Base-by-base conservation (phyloP, 2,113 vertebrate species). In the Toxotes jaculatrix region DNA sequence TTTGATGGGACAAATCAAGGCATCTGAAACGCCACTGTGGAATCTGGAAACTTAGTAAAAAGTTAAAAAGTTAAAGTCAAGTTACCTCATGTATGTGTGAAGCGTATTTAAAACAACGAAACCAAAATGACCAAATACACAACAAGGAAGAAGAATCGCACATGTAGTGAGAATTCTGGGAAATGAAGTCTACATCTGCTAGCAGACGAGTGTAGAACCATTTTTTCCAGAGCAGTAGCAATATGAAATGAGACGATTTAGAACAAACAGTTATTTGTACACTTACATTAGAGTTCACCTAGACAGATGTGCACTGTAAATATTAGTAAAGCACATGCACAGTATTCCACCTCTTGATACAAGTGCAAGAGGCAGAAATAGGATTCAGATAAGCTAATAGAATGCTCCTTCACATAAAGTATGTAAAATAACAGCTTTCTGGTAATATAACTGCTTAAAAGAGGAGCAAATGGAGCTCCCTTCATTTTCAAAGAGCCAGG, bases 401-500 rank as follows among this genome's bases (percentile, higher is more conserved):
- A 86, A 83, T 51, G 70, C 80, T 57, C 62, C 62, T 83, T 75
- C 62, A 59, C 67, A 55, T 60, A 78, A 63, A 63, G 32, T 76
- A 75, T 83, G 76, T 77, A 53, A 89, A 91, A 80, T 86, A 88
- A 88, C 83, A 77, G 87, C 91, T 89, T 88, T 87, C 88, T 86
- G 85, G 69, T 86, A 80, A 90, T 83, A 65, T 85, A 78, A 88
- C 80, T 73, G 70, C 89, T 89, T 72, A 84, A 90, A 91, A 87
- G 84, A 82, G 66, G 75, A 82, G 82, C 67, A 79, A 87, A 90
- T 80, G 76, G 73, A 84, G 87, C 87, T 89, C 67, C 75, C 87
- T 89, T 88, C 75, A 83, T 91, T 92, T 91, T 78, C 81, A 87
- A 89, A 91, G 83, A 80, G 84, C 73, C 89, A 69, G 77, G 72